Base-by-base conservation (phyloP, 2,113 vertebrate species). In the Lethenteron camtschaticum region DNA sequence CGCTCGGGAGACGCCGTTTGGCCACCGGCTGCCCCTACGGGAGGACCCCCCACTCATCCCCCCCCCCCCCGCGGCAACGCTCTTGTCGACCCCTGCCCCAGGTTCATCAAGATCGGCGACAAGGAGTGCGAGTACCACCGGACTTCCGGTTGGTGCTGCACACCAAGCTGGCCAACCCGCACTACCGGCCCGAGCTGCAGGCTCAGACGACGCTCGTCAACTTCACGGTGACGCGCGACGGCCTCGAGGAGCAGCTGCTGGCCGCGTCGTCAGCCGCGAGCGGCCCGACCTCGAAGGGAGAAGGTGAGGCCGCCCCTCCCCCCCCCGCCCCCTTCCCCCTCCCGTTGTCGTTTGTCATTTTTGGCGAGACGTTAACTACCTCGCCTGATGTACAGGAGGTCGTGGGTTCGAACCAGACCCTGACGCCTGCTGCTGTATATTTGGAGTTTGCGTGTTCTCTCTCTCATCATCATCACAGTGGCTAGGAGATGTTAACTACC, bases 191-290 rank as follows among this genome's bases (percentile, higher is more conserved):
- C 0, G 92, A 99, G 79, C 81, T 96, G 74, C 94, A 99, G 77
- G 94, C 92, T 2, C 94, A 96, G 79, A 87, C 88, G 77, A 96
- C 92, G 10, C 81, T 96, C 73, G 88, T 96, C 71, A 86, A 96
- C 76, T 99, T 99, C 80, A 92, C 85, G 0, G 89, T 96, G 75
- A 95, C 88, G 2, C 80, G 83, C 4, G 83, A 86, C 0, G 90
- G 90, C 14, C 77, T 99, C 71, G 92, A 96, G 76, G 91, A 99
- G 72, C 94, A 99, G 77, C 81, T 99, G 69, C 79, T 99, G 14
- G 89, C 0, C 79, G 85, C 0, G 89, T 95, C 69, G 94, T 99
- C 76, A 83, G 78, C 79, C 82, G 81, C 83, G 92, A 96, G 77
- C 81, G 90, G 56, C 90, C 94, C 0, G 90, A 95, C 78, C 76